A percentile compares a stretch with the other conserved stretches of the same genome.
These are phyloP conservation scores for Lethrus apterus DNA, from an alignment of 1,140 invertebrate genomes.

Conservation along the genomic window DNA sequence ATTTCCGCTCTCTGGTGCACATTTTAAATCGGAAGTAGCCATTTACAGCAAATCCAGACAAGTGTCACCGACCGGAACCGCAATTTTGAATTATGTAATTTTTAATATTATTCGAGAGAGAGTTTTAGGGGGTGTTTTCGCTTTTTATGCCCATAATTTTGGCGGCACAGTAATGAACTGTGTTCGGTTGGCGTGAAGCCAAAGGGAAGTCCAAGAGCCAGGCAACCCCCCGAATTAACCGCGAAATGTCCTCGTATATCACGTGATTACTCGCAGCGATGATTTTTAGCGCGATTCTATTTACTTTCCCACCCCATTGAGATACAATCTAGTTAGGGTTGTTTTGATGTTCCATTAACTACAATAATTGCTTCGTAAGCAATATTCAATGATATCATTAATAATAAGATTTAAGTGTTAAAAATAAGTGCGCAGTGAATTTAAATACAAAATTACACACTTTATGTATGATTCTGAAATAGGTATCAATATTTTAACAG, in stretches of 20 bases:
- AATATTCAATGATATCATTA: not conserved
- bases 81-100: conserved; percentile 38
- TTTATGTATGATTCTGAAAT: conserved; percentile 9
- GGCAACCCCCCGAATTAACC: conserved; percentile 31
- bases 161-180: conserved; percentile 21
- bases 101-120: conserved; percentile 26
- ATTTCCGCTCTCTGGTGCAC: conserved; percentile 24
- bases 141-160: conserved; percentile 18
- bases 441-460: not conserved
- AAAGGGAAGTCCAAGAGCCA: conserved; percentile 12
- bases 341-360: conserved; percentile 12
- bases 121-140: conserved; percentile 22
- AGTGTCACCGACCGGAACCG: conserved; percentile 32
- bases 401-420: not conserved
- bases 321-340: conserved; percentile 24
- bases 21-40: conserved; percentile 37
- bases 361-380: conserved; percentile 9
- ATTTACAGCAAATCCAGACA: conserved; percentile 30
- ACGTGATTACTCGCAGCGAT: conserved; percentile 37
- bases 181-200: conserved; percentile 22
- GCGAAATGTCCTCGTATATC: conserved; percentile 34
- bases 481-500: too few relatives aligned
- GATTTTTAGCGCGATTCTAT: conserved; percentile 35
- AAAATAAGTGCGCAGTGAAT: not conserved
- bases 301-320: conserved; percentile 31